Evolutionary conservation across 2,888 invertebrate species (phyloP).

Genomic region (Leptura quadrifasciata): DNA sequence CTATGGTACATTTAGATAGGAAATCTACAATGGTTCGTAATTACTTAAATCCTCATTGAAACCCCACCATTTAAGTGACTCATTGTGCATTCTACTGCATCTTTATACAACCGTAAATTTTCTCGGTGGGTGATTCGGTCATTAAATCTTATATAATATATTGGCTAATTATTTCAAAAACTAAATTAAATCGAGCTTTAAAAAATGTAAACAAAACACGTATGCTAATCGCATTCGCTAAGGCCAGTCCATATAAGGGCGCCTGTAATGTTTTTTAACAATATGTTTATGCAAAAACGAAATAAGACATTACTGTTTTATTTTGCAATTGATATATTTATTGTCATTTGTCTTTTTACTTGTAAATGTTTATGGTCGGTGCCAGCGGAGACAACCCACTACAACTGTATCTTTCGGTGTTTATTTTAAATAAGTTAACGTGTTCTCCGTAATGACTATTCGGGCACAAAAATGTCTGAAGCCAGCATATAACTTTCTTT

Average conservation of each 20-base stretch:
- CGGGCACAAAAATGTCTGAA: too few species aligned
- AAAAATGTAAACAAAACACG: not conserved
- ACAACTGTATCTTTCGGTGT: not conserved
- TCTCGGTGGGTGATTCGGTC: not conserved
- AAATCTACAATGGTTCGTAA: not conserved
- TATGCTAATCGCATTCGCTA: not conserved
- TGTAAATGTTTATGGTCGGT: not conserved
- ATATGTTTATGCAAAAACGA: constrained; percentile 4
- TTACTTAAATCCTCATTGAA: not conserved
- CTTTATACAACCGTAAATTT: constrained; percentile 1
- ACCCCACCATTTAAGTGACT: not conserved
- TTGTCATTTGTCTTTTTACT: not conserved
- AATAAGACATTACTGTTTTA: not conserved
- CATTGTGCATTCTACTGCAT: constrained; percentile 3
- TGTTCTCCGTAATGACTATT: not conserved
- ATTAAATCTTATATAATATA: constrained; percentile 1
- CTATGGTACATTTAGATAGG: not conserved
- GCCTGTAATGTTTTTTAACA: not conserved
- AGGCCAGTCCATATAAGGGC: not conserved
- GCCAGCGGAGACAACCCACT: not conserved
- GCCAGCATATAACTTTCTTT: too few species aligned
- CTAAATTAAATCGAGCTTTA: not conserved
- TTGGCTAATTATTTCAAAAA: not conserved
- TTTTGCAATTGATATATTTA: constrained; percentile 2
- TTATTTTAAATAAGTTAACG: not conserved